Conservation (phyloP, 2,888 invertebrate genomes). For the Netelia melanura region DNA sequence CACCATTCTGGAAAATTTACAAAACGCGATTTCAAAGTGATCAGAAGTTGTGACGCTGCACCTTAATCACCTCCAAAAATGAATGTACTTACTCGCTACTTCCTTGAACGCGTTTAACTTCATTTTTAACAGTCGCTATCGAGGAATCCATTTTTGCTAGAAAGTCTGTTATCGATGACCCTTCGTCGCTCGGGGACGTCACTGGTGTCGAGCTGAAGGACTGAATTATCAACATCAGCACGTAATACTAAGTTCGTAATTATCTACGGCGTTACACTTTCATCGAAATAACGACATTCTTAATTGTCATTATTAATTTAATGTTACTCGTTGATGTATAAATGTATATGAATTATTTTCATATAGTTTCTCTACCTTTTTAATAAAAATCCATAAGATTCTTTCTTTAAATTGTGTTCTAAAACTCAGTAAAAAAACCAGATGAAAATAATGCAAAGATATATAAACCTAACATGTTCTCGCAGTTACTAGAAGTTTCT, state of each 20-base stretch:
- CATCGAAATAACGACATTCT: no score
- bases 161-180: constrained; percentile 92
- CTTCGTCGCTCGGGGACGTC: constrained; percentile 87
- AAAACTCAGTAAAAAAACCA: no score
- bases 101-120: constrained; percentile 92
- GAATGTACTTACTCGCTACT: constrained; percentile 91
- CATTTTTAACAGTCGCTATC: constrained; percentile 93
- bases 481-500: not conserved
- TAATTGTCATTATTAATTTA: no score
- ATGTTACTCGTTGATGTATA: no score
- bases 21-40: not conserved
- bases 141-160: constrained; percentile 94
- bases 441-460: no score
- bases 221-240: not conserved
- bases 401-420: no score
- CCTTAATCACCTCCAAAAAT: constrained; percentile 19
- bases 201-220: constrained; percentile 29
- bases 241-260: not conserved
- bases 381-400: no score
- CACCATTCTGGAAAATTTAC: no score
- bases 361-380: no score
- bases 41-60: not conserved
- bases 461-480: no score
- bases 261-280: not conserved
- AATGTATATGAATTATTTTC: no score